Evolutionary conservation across 2,888 invertebrate species (phyloP), one percentile per base, ranked within the genome.

Genomic region (Unio delphinus): DNA sequence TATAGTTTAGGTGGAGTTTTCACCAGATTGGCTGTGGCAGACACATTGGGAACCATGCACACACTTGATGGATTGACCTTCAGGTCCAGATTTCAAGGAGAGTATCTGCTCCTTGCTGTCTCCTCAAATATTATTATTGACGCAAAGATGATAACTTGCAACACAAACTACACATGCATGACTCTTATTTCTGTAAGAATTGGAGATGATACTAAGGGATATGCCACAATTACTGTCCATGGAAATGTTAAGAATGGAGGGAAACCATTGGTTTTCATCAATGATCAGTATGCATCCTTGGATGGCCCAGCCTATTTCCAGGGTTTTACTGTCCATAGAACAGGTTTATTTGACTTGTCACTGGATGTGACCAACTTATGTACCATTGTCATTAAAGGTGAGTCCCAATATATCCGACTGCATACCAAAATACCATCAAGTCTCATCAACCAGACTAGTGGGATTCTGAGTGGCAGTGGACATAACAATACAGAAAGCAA

Each of bases 121-220:
- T 67, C 74, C 17, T 69, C 74, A 54, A 74, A 78, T 11, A 28
- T 84, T 3, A 64, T 80, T 20, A 70, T 84, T 15, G 73, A 81
- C 67, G 83, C 77, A 30, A 85, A 82, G 61, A 75, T 81, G 69
- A 71, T 85, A 8, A 74, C 78, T 3, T 85, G 85, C 59, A 75
- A 80, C 61, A 75, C 80, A 61, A 82, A 80, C 65, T 82, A 73
- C 68, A 76, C 80, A 30, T 85, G 85, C 61, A 58, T 77, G 28
- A 70, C 80, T 23, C 78, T 83, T 55, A 61, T 84, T 54, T 79
- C 77, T 18, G 70, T 76, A 5, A 67, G 81, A 64, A 76, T 80
- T 1, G 83, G 83, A 4, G 80, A 83, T 58, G 56, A 55, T 20
- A 57, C 68, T 17, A 68, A 65, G 34, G 82, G 82, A 2, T 81